Conservation (phyloP, 1,140 invertebrate genomes). For the Ceratoteleas bidentatus region DNA sequence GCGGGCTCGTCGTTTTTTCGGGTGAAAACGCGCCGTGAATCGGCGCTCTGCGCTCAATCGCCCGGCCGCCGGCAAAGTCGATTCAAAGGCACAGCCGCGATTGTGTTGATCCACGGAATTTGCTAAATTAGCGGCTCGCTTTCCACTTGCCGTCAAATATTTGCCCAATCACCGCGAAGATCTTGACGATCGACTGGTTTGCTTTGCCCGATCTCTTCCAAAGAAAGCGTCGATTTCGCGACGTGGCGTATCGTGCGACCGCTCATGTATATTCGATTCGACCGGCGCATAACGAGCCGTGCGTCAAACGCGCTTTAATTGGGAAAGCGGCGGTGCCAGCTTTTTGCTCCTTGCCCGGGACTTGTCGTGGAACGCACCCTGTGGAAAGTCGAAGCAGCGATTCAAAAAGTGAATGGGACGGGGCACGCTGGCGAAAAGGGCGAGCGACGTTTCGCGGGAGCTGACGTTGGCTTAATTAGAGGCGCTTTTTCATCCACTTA, state of each 20-base stretch:
- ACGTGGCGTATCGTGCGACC: constrained; percentile 58
- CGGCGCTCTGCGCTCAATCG: no score
- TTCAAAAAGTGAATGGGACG: constrained; percentile 59
- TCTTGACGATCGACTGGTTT: constrained; percentile 76
- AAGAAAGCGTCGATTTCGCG: constrained; percentile 52
- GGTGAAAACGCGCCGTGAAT: no score
- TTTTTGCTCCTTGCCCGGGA: background rate
- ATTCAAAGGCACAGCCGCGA: constrained; percentile 40
- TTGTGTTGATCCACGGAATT: constrained; percentile 63
- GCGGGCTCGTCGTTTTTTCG: no score
- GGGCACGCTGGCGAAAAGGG: constrained; percentile 71
- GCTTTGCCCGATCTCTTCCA: constrained; percentile 62
- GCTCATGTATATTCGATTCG: constrained; percentile 55
- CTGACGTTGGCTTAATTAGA: constrained; percentile 77
- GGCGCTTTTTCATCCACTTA: constrained; percentile 76
- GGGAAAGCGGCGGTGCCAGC: background rate
- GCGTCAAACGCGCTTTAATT: constrained; percentile 19
- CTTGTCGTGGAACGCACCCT: background rate
- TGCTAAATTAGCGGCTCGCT: constrained; percentile 67
- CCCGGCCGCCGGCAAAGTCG: no score
- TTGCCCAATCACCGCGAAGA: constrained; percentile 81
- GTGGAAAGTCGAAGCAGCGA: constrained; percentile 44
- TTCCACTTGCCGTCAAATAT: constrained; percentile 80
- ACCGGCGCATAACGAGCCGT: constrained; percentile 9
- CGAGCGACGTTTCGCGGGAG: constrained; percentile 72